Conservation (phyloP, 2,888 invertebrate species). For the Pachymerium ferrugineum region DNA sequence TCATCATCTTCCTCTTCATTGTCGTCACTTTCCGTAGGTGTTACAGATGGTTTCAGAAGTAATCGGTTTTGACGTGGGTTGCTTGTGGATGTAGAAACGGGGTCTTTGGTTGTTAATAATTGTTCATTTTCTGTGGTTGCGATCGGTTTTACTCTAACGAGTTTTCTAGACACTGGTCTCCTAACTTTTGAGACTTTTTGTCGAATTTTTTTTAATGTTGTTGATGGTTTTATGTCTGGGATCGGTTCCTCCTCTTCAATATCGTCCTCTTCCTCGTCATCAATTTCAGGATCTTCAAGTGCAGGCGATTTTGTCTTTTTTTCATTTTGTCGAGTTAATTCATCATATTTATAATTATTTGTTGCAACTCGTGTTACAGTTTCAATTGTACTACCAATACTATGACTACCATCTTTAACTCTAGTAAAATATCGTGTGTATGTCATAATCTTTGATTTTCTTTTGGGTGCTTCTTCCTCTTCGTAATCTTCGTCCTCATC, state of each 20-base stretch:
- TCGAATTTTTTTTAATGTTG: neutral
- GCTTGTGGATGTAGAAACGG: neutral
- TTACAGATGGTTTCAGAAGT: neutral
- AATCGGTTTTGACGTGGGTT: neutral
- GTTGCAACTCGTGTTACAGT: conserved; percentile 34
- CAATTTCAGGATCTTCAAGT: neutral
- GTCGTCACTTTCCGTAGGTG: neutral
- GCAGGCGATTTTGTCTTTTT: neutral
- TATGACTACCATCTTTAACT: conserved; percentile 31
- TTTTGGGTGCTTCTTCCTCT: neutral
- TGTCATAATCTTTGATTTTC: conserved; percentile 31
- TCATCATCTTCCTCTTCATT: neutral
- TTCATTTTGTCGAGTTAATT: conserved; percentile 33
- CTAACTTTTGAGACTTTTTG: neutral
- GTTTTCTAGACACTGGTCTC: neutral
- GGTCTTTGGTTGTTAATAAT: neutral
- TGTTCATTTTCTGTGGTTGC: neutral
- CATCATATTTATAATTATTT: conserved; percentile 36
- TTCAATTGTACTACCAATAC: conserved; percentile 33
- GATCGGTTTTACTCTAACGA: neutral
- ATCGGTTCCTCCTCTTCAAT: neutral
- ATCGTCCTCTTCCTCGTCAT: neutral
- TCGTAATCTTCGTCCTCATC: conserved; percentile 22
- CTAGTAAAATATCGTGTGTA: conserved; percentile 35
- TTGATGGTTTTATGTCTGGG: neutral